Base-by-base conservation (phyloP, 2,113 vertebrate genomes). In the Sialia sialis region DNA sequence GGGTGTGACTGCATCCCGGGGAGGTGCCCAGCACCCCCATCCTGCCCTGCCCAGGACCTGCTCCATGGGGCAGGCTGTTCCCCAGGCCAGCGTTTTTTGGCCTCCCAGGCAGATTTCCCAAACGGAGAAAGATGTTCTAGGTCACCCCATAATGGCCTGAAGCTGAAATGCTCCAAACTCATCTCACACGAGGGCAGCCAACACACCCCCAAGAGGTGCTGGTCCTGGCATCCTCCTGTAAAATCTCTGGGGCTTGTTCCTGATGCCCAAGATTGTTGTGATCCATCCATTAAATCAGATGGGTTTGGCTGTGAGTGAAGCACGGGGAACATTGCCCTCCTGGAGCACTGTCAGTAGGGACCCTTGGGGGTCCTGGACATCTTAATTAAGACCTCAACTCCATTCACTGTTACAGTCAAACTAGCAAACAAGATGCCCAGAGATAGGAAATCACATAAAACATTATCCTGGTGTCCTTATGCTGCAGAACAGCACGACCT, bases 1-100 rank as follows among this genome's bases (percentile, higher is more conserved):
- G 41, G 75, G 19, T 1, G 0, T 27, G 36, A 22, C 38, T 63
- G n/a, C 6, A 6, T 6, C 23, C n/a, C 1, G 0, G 26, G 16
- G 38, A 55, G 30, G 54, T 77, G 74, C n/a, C n/a, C 60, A 13
- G 10, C 32, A 51, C 26, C 9, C 34, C 36, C 5, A 4, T 46
- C 84, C 73, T 43, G 34, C 26, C 39, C 63, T 51, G 60, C n/a
- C 2, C 54, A 44, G 54, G 43, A 34, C 48, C 49, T 36, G 48
- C 10, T 73, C 49, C 1, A 0, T 43, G 58, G 38, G 38, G 14
- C 46, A 56, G 30, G 20, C 9, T 60, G 16, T 18, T 64, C 34
- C 15, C 66, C 5, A 17, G 60, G 15, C 20, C 63, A 27, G 2
- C 15, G 1, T 32, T 52, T 41, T 55, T 64, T 21, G 39, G 32